phyloP scores from a whole-genome alignment of 2,113 vertebrate genomes.

The Tupaia chinensis region DNA sequence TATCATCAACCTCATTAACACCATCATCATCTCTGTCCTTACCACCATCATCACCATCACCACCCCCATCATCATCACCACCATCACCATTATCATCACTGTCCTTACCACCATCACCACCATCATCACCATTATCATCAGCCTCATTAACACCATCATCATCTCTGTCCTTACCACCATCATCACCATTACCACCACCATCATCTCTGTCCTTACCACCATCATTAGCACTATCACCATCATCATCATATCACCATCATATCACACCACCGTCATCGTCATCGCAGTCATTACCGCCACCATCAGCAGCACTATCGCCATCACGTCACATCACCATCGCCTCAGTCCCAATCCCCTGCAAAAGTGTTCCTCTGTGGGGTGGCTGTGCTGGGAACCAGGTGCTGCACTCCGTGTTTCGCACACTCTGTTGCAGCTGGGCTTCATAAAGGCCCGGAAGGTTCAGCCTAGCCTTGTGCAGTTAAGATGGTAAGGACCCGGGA shows the following conservation, averaged over 20 bases:
- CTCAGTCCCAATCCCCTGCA: not conserved
- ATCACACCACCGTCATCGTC: no score
- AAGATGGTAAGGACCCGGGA: no score
- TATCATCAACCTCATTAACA: not conserved
- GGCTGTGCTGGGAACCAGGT: not conserved
- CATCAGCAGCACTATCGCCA: not conserved
- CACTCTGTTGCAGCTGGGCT: fast-evolving
- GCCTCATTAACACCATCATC: no score
- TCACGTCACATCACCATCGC: not conserved
- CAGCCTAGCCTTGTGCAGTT: not conserved
- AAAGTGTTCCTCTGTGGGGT: fast-evolving
- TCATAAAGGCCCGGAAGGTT: fast-evolving
- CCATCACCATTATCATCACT: not conserved
- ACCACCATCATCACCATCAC: not conserved
- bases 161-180: not conserved
- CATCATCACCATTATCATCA: no score
- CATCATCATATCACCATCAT: not conserved
- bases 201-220: fast-evolving
- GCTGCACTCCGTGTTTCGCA: fast-evolving
- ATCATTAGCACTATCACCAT: fast-evolving
- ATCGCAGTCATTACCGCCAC: not conserved
- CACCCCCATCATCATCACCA: not conserved
- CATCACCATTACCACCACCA: not conserved
- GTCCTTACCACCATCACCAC: no score
- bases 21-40: fast-evolving